Conservation (phyloP, 2,888 invertebrate genomes). For the Dryadula phaetusa region DNA sequence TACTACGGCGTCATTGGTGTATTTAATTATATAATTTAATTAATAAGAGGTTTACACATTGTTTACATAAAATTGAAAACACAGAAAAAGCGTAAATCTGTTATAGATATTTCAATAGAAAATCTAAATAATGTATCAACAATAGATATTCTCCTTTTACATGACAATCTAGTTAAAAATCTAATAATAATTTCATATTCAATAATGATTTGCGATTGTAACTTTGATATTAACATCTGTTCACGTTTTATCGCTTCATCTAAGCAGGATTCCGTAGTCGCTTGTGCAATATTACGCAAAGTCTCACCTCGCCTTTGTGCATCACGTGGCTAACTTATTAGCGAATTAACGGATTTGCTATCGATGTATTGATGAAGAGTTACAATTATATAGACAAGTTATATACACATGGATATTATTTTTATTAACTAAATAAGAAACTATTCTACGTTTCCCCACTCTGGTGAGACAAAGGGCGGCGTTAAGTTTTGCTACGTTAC, state of each 20-base stretch:
- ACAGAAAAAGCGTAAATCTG: too few species aligned
- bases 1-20: too few species aligned
- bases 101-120: too few species aligned
- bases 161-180: neutral
- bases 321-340: slow-evolving; percentile 52
- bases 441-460: too few species aligned
- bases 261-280: slow-evolving; percentile 18
- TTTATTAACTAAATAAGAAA: too few species aligned
- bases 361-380: slow-evolving; percentile 29
- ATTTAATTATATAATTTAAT: too few species aligned
- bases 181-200: slow-evolving; percentile 1
- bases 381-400: slow-evolving; percentile 21
- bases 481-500: too few species aligned
- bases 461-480: too few species aligned
- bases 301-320: slow-evolving; percentile 43
- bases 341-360: slow-evolving; percentile 56
- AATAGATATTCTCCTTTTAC: neutral
- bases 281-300: slow-evolving; percentile 48
- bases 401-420: neutral
- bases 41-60: too few species aligned
- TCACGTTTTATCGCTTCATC: slow-evolving; percentile 29
- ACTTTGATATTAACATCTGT: slow-evolving; percentile 41
- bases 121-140: too few species aligned
- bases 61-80: too few species aligned
- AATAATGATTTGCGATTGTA: slow-evolving; percentile 2